These are phyloP conservation scores for Eospalax fontanierii DNA, from an alignment of 2,797 vertebrate species.

Conservation along the genomic window DNA sequence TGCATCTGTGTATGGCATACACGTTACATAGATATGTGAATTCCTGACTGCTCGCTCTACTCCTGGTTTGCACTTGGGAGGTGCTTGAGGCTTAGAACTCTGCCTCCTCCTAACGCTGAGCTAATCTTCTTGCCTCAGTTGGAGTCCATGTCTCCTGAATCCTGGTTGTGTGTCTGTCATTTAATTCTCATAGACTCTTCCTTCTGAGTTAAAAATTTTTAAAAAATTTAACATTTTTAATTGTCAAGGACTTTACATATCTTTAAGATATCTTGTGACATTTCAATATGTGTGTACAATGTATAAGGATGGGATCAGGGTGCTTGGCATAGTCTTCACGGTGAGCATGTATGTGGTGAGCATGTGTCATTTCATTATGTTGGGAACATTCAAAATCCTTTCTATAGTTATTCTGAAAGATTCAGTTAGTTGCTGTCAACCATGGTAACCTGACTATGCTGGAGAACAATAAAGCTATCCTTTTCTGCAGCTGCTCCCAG, in stretches of 20 bases:
- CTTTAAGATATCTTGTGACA: not conserved
- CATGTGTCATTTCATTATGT: not conserved
- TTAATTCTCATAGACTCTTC: not conserved
- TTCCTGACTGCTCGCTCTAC: not conserved
- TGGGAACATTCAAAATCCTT: not conserved
- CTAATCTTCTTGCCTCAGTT: not conserved
- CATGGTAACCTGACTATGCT: not conserved
- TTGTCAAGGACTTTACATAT: too few species aligned
- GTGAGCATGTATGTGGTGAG: not conserved
- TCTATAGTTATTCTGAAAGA: not conserved
- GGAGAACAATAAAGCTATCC: not conserved
- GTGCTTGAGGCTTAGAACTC: not conserved
- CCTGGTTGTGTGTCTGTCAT: not conserved
- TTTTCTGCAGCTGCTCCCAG: not conserved
- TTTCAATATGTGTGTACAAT: not conserved
- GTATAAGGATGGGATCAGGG: not conserved
- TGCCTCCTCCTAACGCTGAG: not conserved
- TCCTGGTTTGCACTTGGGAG: not conserved
- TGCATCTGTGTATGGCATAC: fast-evolving
- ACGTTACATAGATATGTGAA: not conserved
- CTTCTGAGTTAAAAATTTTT: too few species aligned
- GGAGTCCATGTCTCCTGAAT: not conserved
- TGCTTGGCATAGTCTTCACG: too few species aligned
- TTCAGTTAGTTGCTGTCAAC: not conserved
- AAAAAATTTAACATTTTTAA: too few species aligned